phyloP scores from a whole-genome alignment of 2,113 vertebrate species.

The Bubo scandiacus region DNA sequence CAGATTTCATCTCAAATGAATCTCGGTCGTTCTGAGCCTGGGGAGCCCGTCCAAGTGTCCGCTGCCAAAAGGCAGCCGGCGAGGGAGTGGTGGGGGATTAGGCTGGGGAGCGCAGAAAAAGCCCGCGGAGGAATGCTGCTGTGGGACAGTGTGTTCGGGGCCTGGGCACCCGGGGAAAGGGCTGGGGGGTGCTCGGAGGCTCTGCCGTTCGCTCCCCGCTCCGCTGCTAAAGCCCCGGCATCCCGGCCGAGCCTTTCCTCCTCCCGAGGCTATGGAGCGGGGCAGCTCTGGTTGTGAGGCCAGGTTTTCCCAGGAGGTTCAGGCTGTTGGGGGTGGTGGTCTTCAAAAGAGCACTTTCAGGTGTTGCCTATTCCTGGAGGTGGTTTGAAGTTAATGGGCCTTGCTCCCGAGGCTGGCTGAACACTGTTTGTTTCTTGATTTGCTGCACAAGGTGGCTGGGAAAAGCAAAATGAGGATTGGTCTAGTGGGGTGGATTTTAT shows the following conservation, averaged over 20 bases:
- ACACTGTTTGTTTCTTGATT: neutral
- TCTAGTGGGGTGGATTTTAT: neutral
- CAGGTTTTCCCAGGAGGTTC: neutral
- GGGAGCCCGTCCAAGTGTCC: neutral
- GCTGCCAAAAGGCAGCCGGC: neutral
- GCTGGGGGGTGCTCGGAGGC: neutral
- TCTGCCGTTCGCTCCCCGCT: rapidly evolving
- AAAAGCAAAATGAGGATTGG: neutral
- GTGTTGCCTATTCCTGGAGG: neutral
- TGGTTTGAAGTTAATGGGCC: neutral
- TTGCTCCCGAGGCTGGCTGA: neutral
- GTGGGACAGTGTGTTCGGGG: neutral
- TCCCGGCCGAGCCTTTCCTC: neutral
- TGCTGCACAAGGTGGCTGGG: neutral
- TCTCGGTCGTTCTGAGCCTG: neutral
- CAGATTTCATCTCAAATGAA: slow-evolving; percentile 32
- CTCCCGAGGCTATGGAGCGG: neutral
- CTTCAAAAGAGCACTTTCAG: neutral
- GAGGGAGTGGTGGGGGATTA: slow-evolving; percentile 28
- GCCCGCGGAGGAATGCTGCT: neutral
- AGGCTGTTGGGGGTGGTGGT: neutral
- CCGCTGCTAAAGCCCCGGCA: neutral
- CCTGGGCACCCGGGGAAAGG: neutral
- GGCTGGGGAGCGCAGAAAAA: neutral
- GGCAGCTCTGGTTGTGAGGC: neutral